phyloP scores from a whole-genome alignment of 2,888 invertebrate species.

The Cenopis cana region DNA sequence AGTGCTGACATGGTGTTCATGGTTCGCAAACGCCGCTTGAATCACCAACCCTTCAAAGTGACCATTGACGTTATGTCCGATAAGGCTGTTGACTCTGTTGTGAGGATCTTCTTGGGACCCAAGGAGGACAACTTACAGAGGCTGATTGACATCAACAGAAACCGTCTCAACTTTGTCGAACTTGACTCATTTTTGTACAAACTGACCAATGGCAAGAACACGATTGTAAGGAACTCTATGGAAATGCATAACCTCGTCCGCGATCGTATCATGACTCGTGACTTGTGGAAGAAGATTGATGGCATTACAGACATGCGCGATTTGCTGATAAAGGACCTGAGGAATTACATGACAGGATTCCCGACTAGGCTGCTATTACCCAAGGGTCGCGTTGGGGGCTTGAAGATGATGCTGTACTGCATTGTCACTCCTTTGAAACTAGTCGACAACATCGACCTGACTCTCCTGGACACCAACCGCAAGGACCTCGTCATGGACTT shows the following conservation, averaged over 20 bases:
- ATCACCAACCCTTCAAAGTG: conserved; percentile 87
- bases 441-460: conserved; percentile 70
- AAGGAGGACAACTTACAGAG: conserved; percentile 86
- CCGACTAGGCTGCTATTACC: conserved; percentile 90
- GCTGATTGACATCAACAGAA: conserved; percentile 83
- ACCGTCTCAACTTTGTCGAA: conserved; percentile 87
- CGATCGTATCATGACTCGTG: conserved; percentile 88
- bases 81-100: conserved; percentile 84
- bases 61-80: conserved; percentile 84
- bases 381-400: conserved; percentile 88
- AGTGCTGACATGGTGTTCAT: conserved; percentile 78
- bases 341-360: conserved; percentile 86
- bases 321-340: conserved; percentile 66
- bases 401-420: conserved; percentile 87
- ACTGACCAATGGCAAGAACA: conserved; percentile 87
- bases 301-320: conserved; percentile 76
- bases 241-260: conserved; percentile 87
- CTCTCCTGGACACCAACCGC: conserved; percentile 73
- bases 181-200: conserved; percentile 86
- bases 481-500: conserved; percentile 74
- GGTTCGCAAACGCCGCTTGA: conserved; percentile 86
- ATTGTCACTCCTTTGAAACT: conserved; percentile 84
- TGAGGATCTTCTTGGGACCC: conserved; percentile 89
- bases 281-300: conserved; percentile 87
- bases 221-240: conserved; percentile 86